A percentile compares a stretch with the other conserved stretches of the same genome.
Conservation (phyloP, 2,888 invertebrate species). For the Caprella mutica region DNA sequence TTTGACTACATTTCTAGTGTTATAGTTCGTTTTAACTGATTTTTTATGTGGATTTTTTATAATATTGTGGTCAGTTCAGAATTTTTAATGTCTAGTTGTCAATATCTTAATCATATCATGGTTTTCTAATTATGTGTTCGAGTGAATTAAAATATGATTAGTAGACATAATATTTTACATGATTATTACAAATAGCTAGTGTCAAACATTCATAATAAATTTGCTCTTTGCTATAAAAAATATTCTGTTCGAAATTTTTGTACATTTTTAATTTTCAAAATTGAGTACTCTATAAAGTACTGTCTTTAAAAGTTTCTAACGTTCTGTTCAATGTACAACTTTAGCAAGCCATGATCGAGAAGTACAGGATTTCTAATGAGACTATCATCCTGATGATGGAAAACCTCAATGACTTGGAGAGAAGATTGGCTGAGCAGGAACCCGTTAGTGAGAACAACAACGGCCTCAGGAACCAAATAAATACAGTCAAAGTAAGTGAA, state of each 20-base stretch:
- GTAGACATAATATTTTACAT: no score
- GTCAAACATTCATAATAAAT: background rate
- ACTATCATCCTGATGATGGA: conserved; percentile 68
- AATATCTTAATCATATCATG: no score
- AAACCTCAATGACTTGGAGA: conserved; percentile 77
- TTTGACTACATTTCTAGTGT: no score
- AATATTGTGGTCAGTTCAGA: no score
- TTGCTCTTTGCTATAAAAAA: background rate
- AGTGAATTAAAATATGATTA: no score
- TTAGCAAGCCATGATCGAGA: conserved; percentile 90
- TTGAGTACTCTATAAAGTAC: background rate
- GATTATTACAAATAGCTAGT: background rate
- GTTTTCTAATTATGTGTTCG: no score
- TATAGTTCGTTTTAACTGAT: no score
- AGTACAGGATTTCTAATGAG: conserved; percentile 82
- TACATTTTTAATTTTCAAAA: background rate
- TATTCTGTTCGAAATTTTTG: background rate
- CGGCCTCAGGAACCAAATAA: conserved; percentile 76
- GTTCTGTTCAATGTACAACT: background rate
- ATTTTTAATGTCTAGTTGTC: no score
- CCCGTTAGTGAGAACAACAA: conserved; percentile 75
- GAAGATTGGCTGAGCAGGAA: conserved; percentile 69
- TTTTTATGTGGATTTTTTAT: no score
- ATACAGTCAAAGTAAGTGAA: conserved; percentile 62
- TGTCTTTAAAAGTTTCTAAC: background rate